A percentile compares a stretch with the other conserved stretches of the same genome.
Evolutionary conservation across 2,888 invertebrate genomes (phyloP).

Genomic region (Seira sanloemensis): DNA sequence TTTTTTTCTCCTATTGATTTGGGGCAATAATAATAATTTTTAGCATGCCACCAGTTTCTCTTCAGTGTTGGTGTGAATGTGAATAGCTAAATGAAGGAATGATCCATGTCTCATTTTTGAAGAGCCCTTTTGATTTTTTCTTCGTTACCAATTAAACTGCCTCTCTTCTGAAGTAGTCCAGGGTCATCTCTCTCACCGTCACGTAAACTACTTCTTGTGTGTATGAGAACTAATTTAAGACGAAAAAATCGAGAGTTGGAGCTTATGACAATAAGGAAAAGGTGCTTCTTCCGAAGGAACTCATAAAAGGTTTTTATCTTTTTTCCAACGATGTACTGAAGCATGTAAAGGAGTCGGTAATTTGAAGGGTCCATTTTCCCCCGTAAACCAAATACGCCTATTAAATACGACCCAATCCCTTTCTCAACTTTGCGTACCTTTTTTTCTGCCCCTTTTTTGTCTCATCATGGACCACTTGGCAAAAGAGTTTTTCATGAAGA

Average conservation of each 20-base stretch:
- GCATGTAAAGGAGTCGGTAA: not conserved
- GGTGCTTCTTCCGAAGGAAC: not conserved
- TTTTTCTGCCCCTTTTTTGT: slow-evolving; percentile 16
- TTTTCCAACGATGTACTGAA: not conserved
- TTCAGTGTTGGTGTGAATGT: not conserved
- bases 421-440: not conserved
- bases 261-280: not conserved
- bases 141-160: slow-evolving; percentile 13
- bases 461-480: slow-evolving; percentile 44
- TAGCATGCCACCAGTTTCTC: not conserved
- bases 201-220: slow-evolving; percentile 40
- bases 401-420: slow-evolving; percentile 5
- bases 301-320: slow-evolving; percentile 14
- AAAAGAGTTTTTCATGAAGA: slow-evolving; percentile 30
- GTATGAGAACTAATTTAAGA: slow-evolving; percentile 36
- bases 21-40: slow-evolving; percentile 15
- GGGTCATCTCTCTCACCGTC: slow-evolving; percentile 47
- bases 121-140: slow-evolving; percentile 23
- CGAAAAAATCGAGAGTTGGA: slow-evolving; percentile 44
- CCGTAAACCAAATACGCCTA: no score
- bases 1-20: not conserved
- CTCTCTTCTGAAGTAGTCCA: slow-evolving; percentile 53
- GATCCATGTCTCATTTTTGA: not conserved
- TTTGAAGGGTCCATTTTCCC: slow-evolving; percentile 13
- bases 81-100: not conserved